phyloP scores from a whole-genome alignment of 1,140 invertebrate species.

The Orussus abietinus region DNA sequence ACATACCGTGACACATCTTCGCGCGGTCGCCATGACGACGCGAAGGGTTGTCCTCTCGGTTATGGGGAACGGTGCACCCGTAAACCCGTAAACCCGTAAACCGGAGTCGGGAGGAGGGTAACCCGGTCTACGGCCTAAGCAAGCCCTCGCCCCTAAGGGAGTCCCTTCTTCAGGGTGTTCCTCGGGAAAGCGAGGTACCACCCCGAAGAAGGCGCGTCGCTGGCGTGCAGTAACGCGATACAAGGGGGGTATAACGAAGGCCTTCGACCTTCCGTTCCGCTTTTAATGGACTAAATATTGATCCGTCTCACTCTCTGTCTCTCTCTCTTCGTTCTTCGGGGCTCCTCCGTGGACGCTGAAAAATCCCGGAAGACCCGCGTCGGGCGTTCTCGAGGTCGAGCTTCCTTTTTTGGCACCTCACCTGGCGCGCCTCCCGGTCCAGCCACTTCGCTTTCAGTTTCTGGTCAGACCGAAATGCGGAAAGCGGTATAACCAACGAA shows the following conservation, averaged over 20 bases:
- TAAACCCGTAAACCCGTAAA: conserved; percentile 13
- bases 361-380: no score
- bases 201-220: conserved; percentile 6
- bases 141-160: conserved; percentile 4
- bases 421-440: no score
- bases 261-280: conserved; percentile 8
- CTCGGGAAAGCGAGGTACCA: no score
- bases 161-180: no score
- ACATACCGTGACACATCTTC: conserved; percentile 19
- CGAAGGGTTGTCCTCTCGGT: conserved; percentile 11
- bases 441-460: no score
- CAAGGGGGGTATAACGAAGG: not conserved
- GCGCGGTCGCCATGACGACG: conserved; percentile 16
- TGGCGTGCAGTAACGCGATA: conserved; percentile 13
- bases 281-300: conserved; percentile 18
- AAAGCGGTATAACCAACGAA: not conserved
- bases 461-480: no score
- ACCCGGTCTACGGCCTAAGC: not conserved
- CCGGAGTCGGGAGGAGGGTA: not conserved
- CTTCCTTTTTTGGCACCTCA: no score
- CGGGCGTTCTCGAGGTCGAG: no score
- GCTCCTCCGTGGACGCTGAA: not conserved
- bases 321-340: not conserved
- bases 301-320: conserved; percentile 7
- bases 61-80: conserved; percentile 11